Evolutionary conservation across 2,797 vertebrate species (phyloP).

Genomic region (Acrossocheilus fasciatus): DNA sequence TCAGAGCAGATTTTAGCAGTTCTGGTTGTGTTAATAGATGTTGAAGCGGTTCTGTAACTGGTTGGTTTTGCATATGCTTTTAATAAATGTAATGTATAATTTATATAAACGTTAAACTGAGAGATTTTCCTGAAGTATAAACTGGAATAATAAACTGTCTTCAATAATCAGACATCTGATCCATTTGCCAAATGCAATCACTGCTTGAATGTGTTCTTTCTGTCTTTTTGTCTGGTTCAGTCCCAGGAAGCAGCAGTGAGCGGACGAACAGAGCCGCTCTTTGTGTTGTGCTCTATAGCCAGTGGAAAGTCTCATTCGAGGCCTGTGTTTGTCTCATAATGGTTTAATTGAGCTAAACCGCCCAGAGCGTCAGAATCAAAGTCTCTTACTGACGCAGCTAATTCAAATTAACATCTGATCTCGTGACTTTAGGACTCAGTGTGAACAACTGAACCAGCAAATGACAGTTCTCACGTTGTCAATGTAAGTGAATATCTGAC

Average conservation of each 20-base stretch:
- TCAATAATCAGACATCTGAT: neutral
- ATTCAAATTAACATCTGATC: conserved; percentile 20
- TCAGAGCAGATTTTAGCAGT: neutral
- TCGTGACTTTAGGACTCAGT: neutral
- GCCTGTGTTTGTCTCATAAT: conserved; percentile 6
- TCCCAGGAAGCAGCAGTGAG: neutral
- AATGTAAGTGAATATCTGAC: neutral
- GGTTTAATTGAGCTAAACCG: conserved; percentile 35
- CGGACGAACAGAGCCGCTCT: neutral
- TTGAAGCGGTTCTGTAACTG: neutral
- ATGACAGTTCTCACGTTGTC: neutral
- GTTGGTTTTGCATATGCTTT: neutral
- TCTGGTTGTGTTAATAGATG: neutral
- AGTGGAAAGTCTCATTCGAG: neutral
- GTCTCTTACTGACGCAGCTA: conserved; percentile 1
- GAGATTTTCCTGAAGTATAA: neutral
- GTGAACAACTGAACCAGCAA: neutral
- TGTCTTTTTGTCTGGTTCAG: neutral
- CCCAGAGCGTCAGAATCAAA: conserved; percentile 2
- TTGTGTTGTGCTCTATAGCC: conserved; percentile 13
- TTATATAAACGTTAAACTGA: neutral
- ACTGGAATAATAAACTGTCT: neutral
- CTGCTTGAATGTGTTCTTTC: neutral
- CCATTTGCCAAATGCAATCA: neutral
- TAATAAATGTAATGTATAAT: neutral